Conservation (phyloP, 2,888 invertebrate species). For the Chironomus tentans region DNA sequence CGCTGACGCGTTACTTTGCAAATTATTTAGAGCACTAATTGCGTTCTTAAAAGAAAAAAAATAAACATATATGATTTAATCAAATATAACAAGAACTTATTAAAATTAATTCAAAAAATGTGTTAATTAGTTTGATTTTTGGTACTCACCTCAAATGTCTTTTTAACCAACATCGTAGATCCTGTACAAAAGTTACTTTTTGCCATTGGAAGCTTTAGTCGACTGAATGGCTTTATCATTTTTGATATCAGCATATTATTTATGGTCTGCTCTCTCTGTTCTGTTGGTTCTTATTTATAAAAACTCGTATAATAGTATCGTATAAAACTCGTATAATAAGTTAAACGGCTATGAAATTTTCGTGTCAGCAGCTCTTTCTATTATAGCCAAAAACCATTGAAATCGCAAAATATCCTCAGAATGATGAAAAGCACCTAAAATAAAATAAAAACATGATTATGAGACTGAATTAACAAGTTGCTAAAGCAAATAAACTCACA, state of each 20-base stretch:
- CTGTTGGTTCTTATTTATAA: too few species aligned
- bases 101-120: not conserved
- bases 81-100: not conserved
- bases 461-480: too few species aligned
- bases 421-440: too few species aligned
- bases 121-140: not conserved
- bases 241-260: not conserved
- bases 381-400: too few species aligned
- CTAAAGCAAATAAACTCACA: too few species aligned
- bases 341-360: too few species aligned
- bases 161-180: not conserved
- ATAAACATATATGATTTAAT: not conserved
- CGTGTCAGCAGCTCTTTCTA: too few species aligned
- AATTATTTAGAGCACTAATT: conserved; percentile 54
- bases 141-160: not conserved
- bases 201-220: not conserved
- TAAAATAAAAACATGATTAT: too few species aligned
- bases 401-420: too few species aligned
- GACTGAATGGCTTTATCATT: not conserved
- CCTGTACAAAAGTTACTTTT: not conserved
- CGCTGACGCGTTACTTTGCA: conserved; percentile 63
- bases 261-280: too few species aligned
- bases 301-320: too few species aligned
- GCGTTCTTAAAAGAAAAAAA: conserved; percentile 49
- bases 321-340: too few species aligned